Evolutionary conservation across 2,888 invertebrate species (phyloP), one percentile per base, ranked within the genome.

Genomic region (Calliopum simillimum): DNA sequence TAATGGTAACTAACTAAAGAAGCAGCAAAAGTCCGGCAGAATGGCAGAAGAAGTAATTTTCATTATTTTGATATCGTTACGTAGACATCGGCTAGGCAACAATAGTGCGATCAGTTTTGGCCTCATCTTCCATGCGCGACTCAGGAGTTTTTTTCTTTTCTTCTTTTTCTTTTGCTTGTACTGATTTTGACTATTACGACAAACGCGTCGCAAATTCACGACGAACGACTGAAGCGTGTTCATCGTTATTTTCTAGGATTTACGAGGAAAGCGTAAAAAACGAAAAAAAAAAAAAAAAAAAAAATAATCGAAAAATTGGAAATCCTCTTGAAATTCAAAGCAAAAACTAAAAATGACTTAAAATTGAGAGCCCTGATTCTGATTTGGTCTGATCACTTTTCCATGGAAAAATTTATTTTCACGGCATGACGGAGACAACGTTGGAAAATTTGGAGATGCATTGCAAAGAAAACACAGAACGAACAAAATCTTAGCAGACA

Each of bases 161-260:
- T 61, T 16, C 8, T 46, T 19, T 4, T 46, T 44, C 23, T 21
- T 5, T 14, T 59, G 43, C 61, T 33, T 33, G 8, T 33, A 33
- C 33, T 33, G 33, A 33, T 33, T 33, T 33, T 33, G 33, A 33
- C 33, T 61, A 61, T 61, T 61, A 61, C 46, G 46, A 61, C 46
- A 61, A 61, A 61, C 46, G 61, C 61, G 61, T 61, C 46, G 61
- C 61, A 61, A 61, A 44, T 61, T 61, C 46, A 44, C 44, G 61
- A 61, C 61, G 61, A 61, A 61, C 46, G 61, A 64, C 51, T 43
- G 53, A 64, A 64, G 41, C 64, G 64, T 63, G 47, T 63, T 63
- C 49, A 63, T 63, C 63, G 63, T 49, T 49, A 49, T 63, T 63
- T 63, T 49, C 25, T 47, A 33, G n/a, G 19, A 23, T 53, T 21